Conservation (phyloP, 2,113 vertebrate genomes). For the Turdus rufiventris region DNA sequence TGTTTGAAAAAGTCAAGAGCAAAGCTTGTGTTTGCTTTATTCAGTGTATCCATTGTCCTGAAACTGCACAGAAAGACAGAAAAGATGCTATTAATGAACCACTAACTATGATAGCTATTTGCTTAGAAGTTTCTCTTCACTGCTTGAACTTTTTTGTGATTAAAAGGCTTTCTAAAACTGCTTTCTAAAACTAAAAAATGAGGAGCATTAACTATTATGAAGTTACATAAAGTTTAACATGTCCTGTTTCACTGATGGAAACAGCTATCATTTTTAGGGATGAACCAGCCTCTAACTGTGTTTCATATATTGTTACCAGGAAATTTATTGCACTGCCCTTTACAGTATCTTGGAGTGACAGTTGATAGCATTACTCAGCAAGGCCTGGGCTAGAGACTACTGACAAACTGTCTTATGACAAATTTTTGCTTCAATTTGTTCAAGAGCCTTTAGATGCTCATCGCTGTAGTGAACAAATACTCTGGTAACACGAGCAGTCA, state of each 20-base stretch:
- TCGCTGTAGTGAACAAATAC: neutral
- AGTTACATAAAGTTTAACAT: neutral
- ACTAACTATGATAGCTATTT: neutral
- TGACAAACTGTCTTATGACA: neutral
- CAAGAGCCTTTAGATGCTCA: neutral
- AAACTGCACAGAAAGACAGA: neutral
- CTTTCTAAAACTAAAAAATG: no score
- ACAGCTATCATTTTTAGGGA: neutral
- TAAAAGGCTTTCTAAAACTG: neutral
- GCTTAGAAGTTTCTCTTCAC: neutral
- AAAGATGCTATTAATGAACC: neutral
- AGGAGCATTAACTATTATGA: neutral
- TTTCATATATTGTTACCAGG: neutral
- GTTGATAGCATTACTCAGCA: neutral
- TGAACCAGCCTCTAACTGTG: neutral
- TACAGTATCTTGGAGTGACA: neutral
- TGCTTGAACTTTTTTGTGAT: neutral
- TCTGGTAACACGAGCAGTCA: neutral
- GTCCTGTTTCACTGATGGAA: neutral
- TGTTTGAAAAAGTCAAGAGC: slow-evolving; percentile 80
- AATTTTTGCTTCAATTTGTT: neutral
- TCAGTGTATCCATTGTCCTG: slow-evolving; percentile 76
- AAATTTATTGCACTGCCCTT: neutral
- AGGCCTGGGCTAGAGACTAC: neutral
- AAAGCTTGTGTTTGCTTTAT: slow-evolving; percentile 78